Evolutionary conservation across 2,113 vertebrate species (phyloP), one percentile per base, ranked within the genome.

Genomic region (Colaptes auratus): DNA sequence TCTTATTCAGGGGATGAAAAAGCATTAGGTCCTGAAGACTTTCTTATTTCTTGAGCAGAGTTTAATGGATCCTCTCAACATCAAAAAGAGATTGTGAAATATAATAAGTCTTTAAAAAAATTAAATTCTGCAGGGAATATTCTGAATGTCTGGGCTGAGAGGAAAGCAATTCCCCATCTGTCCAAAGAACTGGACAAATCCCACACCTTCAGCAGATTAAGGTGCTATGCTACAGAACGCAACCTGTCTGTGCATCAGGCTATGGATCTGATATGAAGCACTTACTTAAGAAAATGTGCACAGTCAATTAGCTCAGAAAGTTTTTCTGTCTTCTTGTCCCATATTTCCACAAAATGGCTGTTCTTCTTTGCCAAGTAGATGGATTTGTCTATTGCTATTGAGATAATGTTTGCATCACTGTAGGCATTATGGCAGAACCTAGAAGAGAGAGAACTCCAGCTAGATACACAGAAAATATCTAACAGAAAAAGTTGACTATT

Each of bases 251-350:
- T 20, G 63, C 33, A 87, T 59, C 60, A 55, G 56, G 39, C 10
- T 42, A 36, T 52, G 72, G 56, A 64, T 15, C 48, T 39, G 61
- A 91, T 91, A 79, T 15, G 60, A 61, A 77, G 61, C 24, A 95
- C 86, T 97, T 97, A 99, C 99, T 98, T 98, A 55, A 99, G 97
- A 86, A 99, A 97, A 89, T 98, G 98, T 19, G 98, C 97, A 73
- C 99, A 99, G 95, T 99, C 98, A 79, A 99, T 98, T 50, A 98
- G 95, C 95, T 98, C 98, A 84, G 98, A 97, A 97, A 99, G 98
- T 88, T 98, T 98, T 95, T 98, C 98, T 4, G 97, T 98, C 91
- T 98, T 99, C 97, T 98, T 99, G 91, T 99, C 99, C 99, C 99
- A 99, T 59, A 99, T 98, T 97, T 99, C 99, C 8, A 99, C 98